Conservation (phyloP, 1,140 invertebrate genomes). For the Rhagoletis pomonella region DNA sequence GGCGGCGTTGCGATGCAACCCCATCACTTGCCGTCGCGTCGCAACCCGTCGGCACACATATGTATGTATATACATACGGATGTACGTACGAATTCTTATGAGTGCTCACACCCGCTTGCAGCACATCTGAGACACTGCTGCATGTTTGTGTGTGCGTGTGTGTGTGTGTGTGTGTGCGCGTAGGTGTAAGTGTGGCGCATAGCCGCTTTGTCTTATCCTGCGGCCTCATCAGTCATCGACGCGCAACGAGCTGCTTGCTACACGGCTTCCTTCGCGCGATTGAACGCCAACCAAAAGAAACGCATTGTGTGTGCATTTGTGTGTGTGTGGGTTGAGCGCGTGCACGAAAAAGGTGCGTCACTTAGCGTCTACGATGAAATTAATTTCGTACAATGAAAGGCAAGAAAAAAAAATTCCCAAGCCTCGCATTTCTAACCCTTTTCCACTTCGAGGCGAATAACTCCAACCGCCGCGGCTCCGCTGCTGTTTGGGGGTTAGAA, state of each 20-base stretch:
- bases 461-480: neutral
- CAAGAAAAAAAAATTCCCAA: neutral
- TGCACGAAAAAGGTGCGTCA: constrained; percentile 42
- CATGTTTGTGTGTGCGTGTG: neutral
- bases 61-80: neutral
- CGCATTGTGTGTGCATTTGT: neutral
- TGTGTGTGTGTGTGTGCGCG: neutral
- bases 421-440: constrained; percentile 22
- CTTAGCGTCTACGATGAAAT: constrained; percentile 44
- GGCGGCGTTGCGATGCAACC: neutral
- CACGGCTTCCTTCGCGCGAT: neutral
- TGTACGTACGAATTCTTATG: neutral
- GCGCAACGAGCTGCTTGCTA: neutral
- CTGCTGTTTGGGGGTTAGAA: constrained; percentile 21
- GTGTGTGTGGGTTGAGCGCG: neutral
- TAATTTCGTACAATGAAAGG: constrained; percentile 35
- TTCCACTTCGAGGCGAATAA: neutral
- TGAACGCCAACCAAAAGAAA: constrained; percentile 19
- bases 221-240: constrained; percentile 36
- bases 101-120: no score
- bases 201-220: constrained; percentile 14
- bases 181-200: constrained; percentile 25
- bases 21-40: constrained; percentile 6
- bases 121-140: neutral
- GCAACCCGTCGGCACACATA: neutral